Conservation (phyloP, 2,888 invertebrate genomes). For the Augiades crinisus region DNA sequence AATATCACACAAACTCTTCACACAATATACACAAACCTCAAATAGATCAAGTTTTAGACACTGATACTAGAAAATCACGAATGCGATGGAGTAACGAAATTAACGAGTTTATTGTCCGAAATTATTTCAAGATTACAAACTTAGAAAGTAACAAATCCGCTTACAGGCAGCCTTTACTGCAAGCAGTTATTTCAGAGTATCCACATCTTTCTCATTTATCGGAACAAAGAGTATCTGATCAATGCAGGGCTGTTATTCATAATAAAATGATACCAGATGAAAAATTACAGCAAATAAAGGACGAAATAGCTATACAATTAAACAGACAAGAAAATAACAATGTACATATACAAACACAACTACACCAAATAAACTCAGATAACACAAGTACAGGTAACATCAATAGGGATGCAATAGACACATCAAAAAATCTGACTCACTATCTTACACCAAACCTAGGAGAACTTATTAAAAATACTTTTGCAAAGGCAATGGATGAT, state of each 20-base stretch:
- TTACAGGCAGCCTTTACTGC: conserved; percentile 25
- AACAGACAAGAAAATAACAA: neutral
- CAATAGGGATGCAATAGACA: neutral
- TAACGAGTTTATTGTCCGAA: conserved; percentile 25
- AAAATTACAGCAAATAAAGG: no score
- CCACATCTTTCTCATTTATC: conserved; percentile 24
- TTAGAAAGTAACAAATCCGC: conserved; percentile 24
- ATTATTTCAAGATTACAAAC: conserved; percentile 24
- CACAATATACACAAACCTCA: no score
- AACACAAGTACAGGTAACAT: no score
- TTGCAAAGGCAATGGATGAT: conserved; percentile 6
- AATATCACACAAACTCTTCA: no score
- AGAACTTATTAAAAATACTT: neutral
- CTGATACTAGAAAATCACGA: neutral
- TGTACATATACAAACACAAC: no score
- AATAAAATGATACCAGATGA: no score
- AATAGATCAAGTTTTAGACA: neutral
- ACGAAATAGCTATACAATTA: neutral
- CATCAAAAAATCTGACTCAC: no score
- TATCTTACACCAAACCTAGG: no score
- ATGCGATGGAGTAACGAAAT: conserved; percentile 27
- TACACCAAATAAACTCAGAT: neutral
- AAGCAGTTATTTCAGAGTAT: conserved; percentile 14
- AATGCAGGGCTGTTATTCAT: conserved; percentile 22
- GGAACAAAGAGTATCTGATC: conserved; percentile 29